Percentiles rank a stretch among this genome's conserved stretches.
Conservation (phyloP, 2,888 invertebrate genomes). For the Cantharis flavilabris region DNA sequence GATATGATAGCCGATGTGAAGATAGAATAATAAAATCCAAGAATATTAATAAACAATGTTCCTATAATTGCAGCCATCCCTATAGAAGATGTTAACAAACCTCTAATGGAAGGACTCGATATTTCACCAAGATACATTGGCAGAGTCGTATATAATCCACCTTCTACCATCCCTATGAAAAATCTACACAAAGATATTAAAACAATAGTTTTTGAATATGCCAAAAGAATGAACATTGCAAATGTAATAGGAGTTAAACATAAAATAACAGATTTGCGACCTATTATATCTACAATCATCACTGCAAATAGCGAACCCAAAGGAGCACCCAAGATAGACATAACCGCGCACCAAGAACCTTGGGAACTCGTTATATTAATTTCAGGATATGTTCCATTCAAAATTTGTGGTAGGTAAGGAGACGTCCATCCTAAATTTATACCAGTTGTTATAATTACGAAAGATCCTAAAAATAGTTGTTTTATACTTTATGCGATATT, state of each 20-base stretch:
- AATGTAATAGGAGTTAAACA: slow-evolving; percentile 54
- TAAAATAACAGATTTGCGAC: slow-evolving; percentile 59
- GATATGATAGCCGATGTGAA: slow-evolving; percentile 61
- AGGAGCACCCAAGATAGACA: slow-evolving; percentile 68
- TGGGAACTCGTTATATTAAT: slow-evolving; percentile 59
- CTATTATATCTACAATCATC: slow-evolving; percentile 65
- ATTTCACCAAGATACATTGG: slow-evolving; percentile 67
- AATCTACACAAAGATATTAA: slow-evolving; percentile 58
- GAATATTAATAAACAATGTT: slow-evolving; percentile 65
- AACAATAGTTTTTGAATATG: slow-evolving; percentile 62
- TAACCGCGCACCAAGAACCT: slow-evolving; percentile 67
- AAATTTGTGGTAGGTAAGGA: slow-evolving; percentile 60
- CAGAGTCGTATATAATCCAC: slow-evolving; percentile 50
- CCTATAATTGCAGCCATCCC: slow-evolving; percentile 61
- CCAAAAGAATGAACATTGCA: slow-evolving; percentile 65
- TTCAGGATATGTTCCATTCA: slow-evolving; percentile 52
- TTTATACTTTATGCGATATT: neutral
- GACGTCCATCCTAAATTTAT: slow-evolving; percentile 62
- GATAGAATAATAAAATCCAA: slow-evolving; percentile 64
- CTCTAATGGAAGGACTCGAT: slow-evolving; percentile 61
- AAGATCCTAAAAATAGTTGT: slow-evolving; percentile 40
- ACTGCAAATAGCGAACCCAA: slow-evolving; percentile 66
- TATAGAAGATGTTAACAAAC: slow-evolving; percentile 66
- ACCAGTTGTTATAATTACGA: slow-evolving; percentile 45
- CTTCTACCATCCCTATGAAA: slow-evolving; percentile 60